These are phyloP conservation scores for Pandion haliaetus DNA, from an alignment of 2,113 vertebrate species.

Conservation along the genomic window DNA sequence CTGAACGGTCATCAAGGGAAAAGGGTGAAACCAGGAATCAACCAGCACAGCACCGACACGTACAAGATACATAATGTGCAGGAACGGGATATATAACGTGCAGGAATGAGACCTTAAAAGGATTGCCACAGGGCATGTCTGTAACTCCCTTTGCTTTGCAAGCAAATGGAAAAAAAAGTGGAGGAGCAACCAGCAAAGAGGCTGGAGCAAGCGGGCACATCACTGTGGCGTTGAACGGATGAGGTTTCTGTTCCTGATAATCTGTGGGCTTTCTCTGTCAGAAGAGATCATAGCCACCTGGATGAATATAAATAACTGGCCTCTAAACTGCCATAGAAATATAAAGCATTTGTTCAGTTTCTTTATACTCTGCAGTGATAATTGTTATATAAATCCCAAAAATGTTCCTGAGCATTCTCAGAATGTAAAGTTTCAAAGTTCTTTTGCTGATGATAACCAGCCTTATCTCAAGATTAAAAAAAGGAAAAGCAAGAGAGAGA, in stretches of 20 bases:
- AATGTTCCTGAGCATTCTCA: constrained; percentile 3
- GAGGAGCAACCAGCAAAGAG: fast-evolving
- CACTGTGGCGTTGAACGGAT: fast-evolving
- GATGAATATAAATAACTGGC: not conserved
- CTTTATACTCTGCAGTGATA: not conserved
- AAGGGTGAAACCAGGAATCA: not conserved
- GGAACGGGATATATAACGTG: fast-evolving
- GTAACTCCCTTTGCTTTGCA: not conserved
- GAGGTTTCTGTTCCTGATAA: not conserved
- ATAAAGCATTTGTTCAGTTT: not conserved
- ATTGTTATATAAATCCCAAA: not conserved
- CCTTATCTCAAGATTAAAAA: not conserved
- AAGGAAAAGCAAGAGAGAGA: not conserved
- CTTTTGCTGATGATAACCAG: not conserved
- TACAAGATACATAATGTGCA: fast-evolving
- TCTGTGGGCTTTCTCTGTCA: not conserved
- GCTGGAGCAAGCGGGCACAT: not conserved
- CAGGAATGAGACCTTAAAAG: fast-evolving
- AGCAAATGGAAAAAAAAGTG: not conserved
- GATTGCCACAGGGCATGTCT: not conserved
- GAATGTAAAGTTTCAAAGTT: not conserved
- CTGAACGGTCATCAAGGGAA: fast-evolving
- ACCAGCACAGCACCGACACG: not conserved
- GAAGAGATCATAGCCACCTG: not conserved
- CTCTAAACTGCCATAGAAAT: not conserved